Evolutionary conservation across 2,113 vertebrate species (phyloP), one percentile per base, ranked within the genome.

Genomic region (Siniperca knerii): DNA sequence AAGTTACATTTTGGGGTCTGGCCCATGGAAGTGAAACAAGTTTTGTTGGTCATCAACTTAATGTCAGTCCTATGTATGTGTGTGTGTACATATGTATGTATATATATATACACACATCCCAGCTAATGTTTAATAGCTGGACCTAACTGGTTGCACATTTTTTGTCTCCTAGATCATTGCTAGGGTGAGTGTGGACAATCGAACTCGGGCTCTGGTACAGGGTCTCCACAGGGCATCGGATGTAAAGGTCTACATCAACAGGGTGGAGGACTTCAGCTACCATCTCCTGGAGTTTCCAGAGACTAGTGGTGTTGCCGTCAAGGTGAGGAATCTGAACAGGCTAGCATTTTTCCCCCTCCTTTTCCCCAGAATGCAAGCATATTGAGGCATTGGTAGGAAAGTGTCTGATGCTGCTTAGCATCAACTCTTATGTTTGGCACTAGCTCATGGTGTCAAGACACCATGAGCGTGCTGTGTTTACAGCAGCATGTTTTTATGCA

Each of bases 241-340:
- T 87, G 96, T 95, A 46, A 96, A 95, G 88, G 91, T 99, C 75
- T 99, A 97, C 92, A 97, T 98, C 92, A 98, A 94, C 92, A 96
- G 98, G 48, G 97, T 99, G 87, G 98, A 99, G 95, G 98, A 99
- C 90, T 92, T 99, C 85, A 97, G 96, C 85, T 98, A 97, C 82
- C 98, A 99, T 90, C 97, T 99, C 74, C 93, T 99, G 87, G 97
- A 98, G 94, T 99, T 98, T 95, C 97, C 98, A 72, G 98, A 99
- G 81, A 98, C 97, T 66, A 96, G 97, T 92, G 96, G 96, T 68
- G 96, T 98, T 83, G 97, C 98, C 67, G 94, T 99, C 77, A 99
- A 98, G 97, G 98, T 99, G 91, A 91, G 80, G 35, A 60, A 83
- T 67, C 37, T 73, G 3, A 72, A 37, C 37, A 57, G 25, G 3